Evolutionary conservation across 1,140 invertebrate genomes (phyloP).

Genomic region (Paraescarpia echinospica): DNA sequence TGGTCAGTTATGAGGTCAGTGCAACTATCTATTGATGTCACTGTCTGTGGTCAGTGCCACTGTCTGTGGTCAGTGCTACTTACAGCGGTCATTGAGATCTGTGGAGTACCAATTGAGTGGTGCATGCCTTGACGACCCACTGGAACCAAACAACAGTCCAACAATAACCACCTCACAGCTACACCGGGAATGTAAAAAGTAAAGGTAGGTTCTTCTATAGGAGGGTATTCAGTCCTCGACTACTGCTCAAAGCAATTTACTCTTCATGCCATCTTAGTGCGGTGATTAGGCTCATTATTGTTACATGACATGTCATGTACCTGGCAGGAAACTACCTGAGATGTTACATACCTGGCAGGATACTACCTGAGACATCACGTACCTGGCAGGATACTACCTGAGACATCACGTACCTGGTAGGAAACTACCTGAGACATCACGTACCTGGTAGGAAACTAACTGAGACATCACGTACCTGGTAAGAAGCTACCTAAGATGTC

Average conservation of each 20-base stretch:
- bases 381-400: no score
- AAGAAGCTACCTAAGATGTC: no score
- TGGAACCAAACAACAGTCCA: background rate
- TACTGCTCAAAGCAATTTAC: no score
- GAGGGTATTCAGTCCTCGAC: no score
- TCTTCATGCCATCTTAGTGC: background rate
- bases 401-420: no score
- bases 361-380: constrained; percentile 19
- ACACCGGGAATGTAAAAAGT: background rate
- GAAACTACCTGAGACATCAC: background rate
- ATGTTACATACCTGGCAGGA: constrained; percentile 32
- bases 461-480: no score
- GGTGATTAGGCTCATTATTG: background rate
- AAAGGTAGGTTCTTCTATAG: no score
- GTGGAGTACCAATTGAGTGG: background rate
- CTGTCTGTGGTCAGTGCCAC: background rate
- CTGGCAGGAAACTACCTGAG: background rate
- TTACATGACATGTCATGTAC: background rate
- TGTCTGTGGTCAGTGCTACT: constrained; percentile 1
- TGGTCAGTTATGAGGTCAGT: background rate
- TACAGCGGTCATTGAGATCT: background rate
- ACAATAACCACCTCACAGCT: background rate
- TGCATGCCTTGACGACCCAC: background rate
- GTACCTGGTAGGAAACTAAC: background rate
- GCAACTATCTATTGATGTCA: background rate